Evolutionary conservation across 1,140 invertebrate species (phyloP).

Genomic region (Cydia strobilella): DNA sequence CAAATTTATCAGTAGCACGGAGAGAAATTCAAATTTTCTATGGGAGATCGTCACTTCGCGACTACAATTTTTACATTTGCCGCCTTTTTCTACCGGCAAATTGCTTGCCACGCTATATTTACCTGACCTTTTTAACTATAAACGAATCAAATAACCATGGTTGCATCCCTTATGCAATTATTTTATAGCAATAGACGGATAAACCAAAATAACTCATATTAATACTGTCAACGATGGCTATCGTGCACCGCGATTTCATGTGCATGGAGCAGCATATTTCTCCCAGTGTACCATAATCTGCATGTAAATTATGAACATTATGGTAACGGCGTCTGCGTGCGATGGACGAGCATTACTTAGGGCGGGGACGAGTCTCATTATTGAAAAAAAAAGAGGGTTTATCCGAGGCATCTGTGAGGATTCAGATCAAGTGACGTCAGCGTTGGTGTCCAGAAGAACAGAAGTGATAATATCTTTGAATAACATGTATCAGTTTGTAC

Average conservation of each 20-base stretch:
- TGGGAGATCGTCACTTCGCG: no score
- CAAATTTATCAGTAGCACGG: no score
- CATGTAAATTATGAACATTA: slow-evolving; percentile 29
- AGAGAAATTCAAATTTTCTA: no score
- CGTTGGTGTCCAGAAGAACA: not conserved
- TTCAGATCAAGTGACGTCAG: not conserved
- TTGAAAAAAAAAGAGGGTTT: slow-evolving; percentile 8
- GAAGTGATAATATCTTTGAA: not conserved
- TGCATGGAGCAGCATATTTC: not conserved
- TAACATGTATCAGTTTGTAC: not conserved
- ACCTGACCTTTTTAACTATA: no score
- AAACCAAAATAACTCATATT: not conserved
- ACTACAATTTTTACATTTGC: no score
- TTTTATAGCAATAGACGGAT: no score
- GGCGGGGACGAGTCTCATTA: slow-evolving; percentile 20
- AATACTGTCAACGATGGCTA: not conserved
- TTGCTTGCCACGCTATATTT: no score
- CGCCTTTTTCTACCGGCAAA: no score
- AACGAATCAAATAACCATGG: no score
- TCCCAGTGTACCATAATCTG: slow-evolving; percentile 24
- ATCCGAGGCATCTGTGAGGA: not conserved
- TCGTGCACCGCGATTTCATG: not conserved
- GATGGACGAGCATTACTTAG: slow-evolving; percentile 15
- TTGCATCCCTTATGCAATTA: no score
- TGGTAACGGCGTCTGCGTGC: slow-evolving; percentile 18